Evolutionary conservation across 2,113 vertebrate genomes (phyloP).

Genomic region (Platanista minor): DNA sequence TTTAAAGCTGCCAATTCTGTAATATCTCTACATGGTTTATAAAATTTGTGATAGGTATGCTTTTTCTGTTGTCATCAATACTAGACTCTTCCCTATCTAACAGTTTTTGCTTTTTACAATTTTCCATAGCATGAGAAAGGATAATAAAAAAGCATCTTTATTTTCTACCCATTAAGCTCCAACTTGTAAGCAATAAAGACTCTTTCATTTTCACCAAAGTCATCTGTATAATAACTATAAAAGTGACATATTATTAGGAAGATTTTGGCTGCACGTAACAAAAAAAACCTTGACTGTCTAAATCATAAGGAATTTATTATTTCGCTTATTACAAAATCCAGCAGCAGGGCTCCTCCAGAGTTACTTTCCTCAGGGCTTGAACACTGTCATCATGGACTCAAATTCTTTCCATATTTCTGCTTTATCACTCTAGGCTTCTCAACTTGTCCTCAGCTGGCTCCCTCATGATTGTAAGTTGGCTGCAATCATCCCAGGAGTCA

Average conservation of each 20-base stretch:
- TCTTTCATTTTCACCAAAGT: neutral
- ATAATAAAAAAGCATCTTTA: neutral
- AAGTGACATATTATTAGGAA: neutral
- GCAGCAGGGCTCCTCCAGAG: neutral
- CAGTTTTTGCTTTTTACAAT: neutral
- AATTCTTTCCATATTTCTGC: neutral
- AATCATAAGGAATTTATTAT: neutral
- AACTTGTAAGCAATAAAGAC: neutral
- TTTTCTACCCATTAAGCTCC: conserved; percentile 6
- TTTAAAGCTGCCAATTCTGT: neutral
- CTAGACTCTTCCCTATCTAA: neutral
- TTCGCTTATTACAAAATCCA: neutral
- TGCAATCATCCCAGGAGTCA: neutral
- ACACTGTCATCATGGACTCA: neutral
- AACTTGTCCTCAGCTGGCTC: neutral
- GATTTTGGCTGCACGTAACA: neutral
- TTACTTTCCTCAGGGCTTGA: neutral
- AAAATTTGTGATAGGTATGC: neutral
- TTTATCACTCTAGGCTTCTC: neutral
- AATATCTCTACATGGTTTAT: neutral
- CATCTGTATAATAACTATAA: neutral
- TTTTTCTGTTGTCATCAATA: neutral
- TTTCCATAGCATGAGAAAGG: neutral
- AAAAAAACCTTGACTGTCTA: neutral
- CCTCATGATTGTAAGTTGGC: neutral